Evolutionary conservation across 2,888 invertebrate genomes (phyloP), one percentile per base, ranked within the genome.

Genomic region (Branchipolynoe longqiensis): DNA sequence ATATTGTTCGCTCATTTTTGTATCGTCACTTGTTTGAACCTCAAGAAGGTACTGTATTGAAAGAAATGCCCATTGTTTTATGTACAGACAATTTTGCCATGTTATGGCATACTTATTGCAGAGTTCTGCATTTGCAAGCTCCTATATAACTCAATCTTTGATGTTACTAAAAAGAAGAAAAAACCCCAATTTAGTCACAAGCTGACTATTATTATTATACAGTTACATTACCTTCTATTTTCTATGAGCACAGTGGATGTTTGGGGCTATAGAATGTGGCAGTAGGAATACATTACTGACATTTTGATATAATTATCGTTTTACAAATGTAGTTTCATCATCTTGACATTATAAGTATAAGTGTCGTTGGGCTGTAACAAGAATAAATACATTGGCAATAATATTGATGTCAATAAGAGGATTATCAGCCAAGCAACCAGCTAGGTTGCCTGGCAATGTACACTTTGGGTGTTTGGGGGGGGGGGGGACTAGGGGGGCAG

Each of bases 91-190:
- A 78, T 78, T 78, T 78, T 78, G 78, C 78, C 78, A 78, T 28
- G 78, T 78, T 78, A 78, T 78, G 78, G 78, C 78, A 78, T 78
- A 78, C 78, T 78, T 78, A 41, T 78, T 48, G 78, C 78, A 78
- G 78, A 25, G 48, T 78, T 78, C 78, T 78, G 78, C 69, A 69
- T 69, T 69, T 69, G 69, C 69, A 69, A 69, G 69, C 78, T 78
- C 41, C 78, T 78, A 78, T 78, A 48, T 78, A 78, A 78, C 78
- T 78, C 78, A 41, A 78, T 28, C 78, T 48, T 78, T 78, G 78
- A 48, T 78, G 78, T 78, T 78, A 78, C 78, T 78, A 78, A 78
- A 78, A n/a, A n/a, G n/a, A n/a, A n/a, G n/a, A n/a, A n/a, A n/a
- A n/a, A n/a, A n/a, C n/a, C n/a, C 78, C 41, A 78, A 41, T 41